phyloP scores from a whole-genome alignment of 1,140 invertebrate genomes.

The Zaprionus vittiger region DNA sequence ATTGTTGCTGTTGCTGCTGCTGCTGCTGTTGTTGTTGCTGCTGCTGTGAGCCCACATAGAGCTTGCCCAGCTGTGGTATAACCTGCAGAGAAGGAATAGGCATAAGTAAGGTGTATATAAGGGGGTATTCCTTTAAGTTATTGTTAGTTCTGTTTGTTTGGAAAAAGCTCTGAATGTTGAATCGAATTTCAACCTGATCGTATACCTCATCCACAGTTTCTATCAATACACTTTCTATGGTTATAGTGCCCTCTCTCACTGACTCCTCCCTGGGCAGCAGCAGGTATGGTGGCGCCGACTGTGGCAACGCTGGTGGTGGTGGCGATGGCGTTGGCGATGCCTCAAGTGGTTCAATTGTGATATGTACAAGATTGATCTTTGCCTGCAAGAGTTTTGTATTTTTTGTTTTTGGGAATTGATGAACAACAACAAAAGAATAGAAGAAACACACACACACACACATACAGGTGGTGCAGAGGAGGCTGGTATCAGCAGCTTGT shows the following conservation, averaged over 20 bases:
- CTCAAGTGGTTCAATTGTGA: conserved; percentile 78
- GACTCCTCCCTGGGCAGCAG: conserved; percentile 47
- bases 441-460: conserved; percentile 59
- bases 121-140: not conserved
- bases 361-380: conserved; percentile 82
- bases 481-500: conserved; percentile 48
- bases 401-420: conserved; percentile 12
- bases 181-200: not conserved
- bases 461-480: conserved; percentile 27
- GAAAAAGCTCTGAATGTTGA: conserved; percentile 54
- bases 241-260: conserved; percentile 50
- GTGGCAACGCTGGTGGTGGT: conserved; percentile 8
- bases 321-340: conserved; percentile 24
- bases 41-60: conserved; percentile 66
- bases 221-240: conserved; percentile 64
- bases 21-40: conserved; percentile 59
- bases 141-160: conserved; percentile 20
- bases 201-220: conserved; percentile 49
- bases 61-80: conserved; percentile 78
- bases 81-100: conserved; percentile 48
- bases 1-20: conserved; percentile 55
- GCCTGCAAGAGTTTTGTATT: conserved; percentile 70
- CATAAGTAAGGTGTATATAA: not conserved
- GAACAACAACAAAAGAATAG: not conserved
- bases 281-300: conserved; percentile 38